Percentiles rank a stretch among this genome's conserved stretches.
phyloP scores from a whole-genome alignment of 2,113 vertebrate species.

The Tenebrosternarchus preto region DNA sequence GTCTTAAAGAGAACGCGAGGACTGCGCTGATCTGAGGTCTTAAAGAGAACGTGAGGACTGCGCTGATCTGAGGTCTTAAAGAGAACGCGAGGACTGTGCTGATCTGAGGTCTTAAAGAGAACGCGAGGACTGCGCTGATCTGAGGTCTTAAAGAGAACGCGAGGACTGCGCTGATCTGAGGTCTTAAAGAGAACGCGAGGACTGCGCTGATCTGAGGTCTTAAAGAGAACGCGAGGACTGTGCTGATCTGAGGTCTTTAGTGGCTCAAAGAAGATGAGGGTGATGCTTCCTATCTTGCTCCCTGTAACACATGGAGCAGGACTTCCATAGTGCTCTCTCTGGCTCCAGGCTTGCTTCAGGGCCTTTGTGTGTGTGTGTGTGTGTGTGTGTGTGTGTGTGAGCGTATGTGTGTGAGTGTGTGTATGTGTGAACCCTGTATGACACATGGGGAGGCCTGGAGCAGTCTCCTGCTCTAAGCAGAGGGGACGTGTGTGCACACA shows the following conservation, averaged over 20 bases:
- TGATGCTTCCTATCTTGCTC: background rate
- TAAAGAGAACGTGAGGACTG: background rate
- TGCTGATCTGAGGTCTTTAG: background rate
- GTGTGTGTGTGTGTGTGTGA: background rate
- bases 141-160: background rate
- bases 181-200: background rate
- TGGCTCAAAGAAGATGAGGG: background rate
- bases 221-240: background rate
- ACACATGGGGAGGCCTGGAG: constrained; percentile 15
- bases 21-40: background rate
- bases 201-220: background rate
- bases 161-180: background rate
- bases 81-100: background rate
- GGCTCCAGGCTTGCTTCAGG: constrained; percentile 20
- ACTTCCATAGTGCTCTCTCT: background rate
- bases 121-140: background rate
- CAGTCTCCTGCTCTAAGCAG: constrained; percentile 22
- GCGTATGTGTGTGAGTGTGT: background rate
- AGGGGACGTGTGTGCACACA: background rate
- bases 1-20: background rate
- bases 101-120: background rate
- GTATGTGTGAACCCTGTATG: background rate
- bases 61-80: background rate
- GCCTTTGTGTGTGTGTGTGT: background rate
- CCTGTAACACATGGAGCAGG: background rate